These are phyloP conservation scores for Neoascia interrupta DNA, from an alignment of 2,888 invertebrate species.

Conservation along the genomic window DNA sequence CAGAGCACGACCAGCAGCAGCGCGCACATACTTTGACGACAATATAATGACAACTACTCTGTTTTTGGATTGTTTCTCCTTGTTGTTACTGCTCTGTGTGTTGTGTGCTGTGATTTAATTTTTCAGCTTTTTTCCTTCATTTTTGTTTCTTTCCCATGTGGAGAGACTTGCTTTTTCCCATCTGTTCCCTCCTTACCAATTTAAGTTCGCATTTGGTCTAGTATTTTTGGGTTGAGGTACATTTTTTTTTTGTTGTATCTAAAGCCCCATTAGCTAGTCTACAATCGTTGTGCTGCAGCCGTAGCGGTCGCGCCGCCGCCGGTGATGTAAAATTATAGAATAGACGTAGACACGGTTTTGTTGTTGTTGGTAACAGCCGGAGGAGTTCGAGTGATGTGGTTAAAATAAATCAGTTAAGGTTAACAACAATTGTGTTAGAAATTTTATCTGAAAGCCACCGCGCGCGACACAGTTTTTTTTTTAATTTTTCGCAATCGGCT, in stretches of 20 bases:
- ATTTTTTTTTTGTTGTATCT: slow-evolving; percentile 43
- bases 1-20: slow-evolving; percentile 24
- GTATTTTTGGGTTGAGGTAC: slow-evolving; percentile 43
- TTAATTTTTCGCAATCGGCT: slow-evolving; percentile 39
- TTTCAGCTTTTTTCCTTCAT: slow-evolving; percentile 13
- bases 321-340: slow-evolving; percentile 14
- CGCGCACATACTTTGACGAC: slow-evolving; percentile 53
- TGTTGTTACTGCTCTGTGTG: slow-evolving; percentile 39
- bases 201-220: slow-evolving; percentile 50
- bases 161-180: slow-evolving; percentile 33
- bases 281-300: slow-evolving; percentile 46
- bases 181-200: slow-evolving; percentile 41
- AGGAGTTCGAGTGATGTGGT: slow-evolving; percentile 43
- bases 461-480: slow-evolving; percentile 13
- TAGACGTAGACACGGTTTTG: too few relatives aligned
- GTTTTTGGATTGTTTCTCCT: slow-evolving; percentile 52
- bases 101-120: slow-evolving; percentile 48
- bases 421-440: slow-evolving; percentile 50
- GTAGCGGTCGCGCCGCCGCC: slow-evolving; percentile 54
- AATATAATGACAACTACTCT: slow-evolving; percentile 61
- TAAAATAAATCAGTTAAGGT: slow-evolving; percentile 45
- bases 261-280: slow-evolving; percentile 34
- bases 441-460: slow-evolving; percentile 37
- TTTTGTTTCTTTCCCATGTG: slow-evolving; percentile 44
- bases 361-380: too few relatives aligned